Evolutionary conservation across 92 coral and sea anemone species (phyloP), one percentile per base, ranked within the genome.

Genomic region (Muricea muricata): DNA sequence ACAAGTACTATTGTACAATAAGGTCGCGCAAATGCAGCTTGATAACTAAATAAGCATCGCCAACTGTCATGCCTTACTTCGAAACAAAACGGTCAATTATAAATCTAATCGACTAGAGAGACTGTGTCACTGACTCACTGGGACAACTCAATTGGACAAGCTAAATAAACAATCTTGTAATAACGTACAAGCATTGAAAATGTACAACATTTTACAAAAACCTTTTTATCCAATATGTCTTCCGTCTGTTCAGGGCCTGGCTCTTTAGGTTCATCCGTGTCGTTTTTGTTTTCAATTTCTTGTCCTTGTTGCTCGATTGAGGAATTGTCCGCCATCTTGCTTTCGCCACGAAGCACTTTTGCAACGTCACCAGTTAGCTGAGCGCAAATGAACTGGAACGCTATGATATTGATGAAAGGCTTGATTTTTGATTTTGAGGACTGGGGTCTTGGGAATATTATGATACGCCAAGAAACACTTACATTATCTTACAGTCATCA

Each of bases 271-370:
- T 73, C 55, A 17, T 55, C 56, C 2, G 50, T 25, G 18, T 81
- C 56, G 24, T 13, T 29, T 29, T 41, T 61, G n/a, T 52, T 57
- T 33, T 89, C 66, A 42, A 46, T 37, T 68, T 87, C 65, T 26
- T 73, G n/a, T 11, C 35, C 15, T 37, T 48, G 75, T 87, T 75
- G 85, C 14, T 74, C 78, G 26, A 77, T 45, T 54, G 79, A 37
- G 35, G 56, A 56, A 32, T 88, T 91, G 89, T 93, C 99, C 98
- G 99, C 99, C 99, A 96, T 96, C 77, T 96, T 96, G 93, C 50
- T 84, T 86, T 84, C 54, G 65, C 84, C 85, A 79, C 87, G 73
- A 75, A 70, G 82, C 87, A 97, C 56, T 71, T 57, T 78, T 61
- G 18, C 55, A 23, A 78, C 83, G 83, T 78, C 83, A 78, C 40